These are phyloP conservation scores for Gnathonemus echidnorhynchus DNA, from an alignment of 2,113 vertebrate genomes.

Conservation along the genomic window DNA sequence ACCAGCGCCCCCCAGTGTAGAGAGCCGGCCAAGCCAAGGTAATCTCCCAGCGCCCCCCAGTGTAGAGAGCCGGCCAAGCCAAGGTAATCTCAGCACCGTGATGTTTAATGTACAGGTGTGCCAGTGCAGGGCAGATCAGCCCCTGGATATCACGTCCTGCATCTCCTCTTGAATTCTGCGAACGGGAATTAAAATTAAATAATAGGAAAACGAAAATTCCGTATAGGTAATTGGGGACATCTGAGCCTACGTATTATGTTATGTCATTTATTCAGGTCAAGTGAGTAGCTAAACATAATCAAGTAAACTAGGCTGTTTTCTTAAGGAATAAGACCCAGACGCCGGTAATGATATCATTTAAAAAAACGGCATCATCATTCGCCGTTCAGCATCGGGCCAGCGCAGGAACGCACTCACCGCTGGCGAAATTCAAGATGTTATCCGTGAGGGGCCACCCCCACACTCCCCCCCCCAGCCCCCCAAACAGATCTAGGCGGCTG, in stretches of 20 bases:
- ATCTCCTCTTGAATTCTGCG: background rate
- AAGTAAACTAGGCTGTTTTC: constrained; percentile 36
- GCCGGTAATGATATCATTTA: constrained; percentile 47
- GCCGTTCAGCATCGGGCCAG: constrained; percentile 43
- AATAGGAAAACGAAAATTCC: background rate
- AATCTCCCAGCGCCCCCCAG: background rate
- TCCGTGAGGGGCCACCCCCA: constrained; percentile 49
- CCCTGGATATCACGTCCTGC: background rate
- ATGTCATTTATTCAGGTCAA: constrained; percentile 33
- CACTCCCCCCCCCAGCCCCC: constrained; percentile 30
- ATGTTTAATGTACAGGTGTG: background rate
- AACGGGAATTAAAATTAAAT: background rate
- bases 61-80: background rate
- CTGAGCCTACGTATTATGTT: background rate
- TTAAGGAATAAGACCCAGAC: constrained; percentile 38
- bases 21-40: background rate
- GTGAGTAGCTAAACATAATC: constrained; percentile 34
- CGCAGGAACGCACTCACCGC: constrained; percentile 57
- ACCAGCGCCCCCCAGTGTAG: background rate
- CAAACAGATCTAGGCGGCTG: constrained; percentile 66
- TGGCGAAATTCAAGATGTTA: constrained; percentile 41
- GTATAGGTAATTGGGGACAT: constrained; percentile 3
- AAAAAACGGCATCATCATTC: constrained; percentile 43
- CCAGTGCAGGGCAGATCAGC: background rate
- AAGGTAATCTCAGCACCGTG: background rate